Percentiles rank a stretch among this genome's conserved stretches.
phyloP scores from a whole-genome alignment of 2,113 vertebrate genomes.

The Paradisaea rubra region DNA sequence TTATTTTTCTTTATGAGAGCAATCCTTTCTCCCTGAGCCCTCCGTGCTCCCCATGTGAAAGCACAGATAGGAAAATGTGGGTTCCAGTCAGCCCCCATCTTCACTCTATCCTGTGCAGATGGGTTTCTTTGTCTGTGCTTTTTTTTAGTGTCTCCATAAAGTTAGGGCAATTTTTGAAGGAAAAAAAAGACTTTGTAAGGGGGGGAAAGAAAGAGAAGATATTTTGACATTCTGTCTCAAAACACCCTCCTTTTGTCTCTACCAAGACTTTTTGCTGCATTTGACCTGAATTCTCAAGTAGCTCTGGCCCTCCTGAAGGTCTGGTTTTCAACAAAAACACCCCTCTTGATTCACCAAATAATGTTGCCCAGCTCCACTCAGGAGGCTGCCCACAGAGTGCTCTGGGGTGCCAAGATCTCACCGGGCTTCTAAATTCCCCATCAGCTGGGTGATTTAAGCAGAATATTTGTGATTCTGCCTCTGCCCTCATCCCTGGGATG shows the following conservation, averaged over 20 bases:
- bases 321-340: not conserved
- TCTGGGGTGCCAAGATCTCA: not conserved
- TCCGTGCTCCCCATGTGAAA: not conserved
- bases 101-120: not conserved
- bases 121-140: not conserved
- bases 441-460: not conserved
- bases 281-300: conserved; percentile 32
- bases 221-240: not conserved
- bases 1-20: not conserved
- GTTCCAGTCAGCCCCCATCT: not conserved
- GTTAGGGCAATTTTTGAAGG: not conserved
- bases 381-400: not conserved
- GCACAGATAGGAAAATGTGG: not conserved
- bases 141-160: not conserved
- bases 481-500: not conserved
- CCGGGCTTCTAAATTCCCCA: not conserved
- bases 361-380: not conserved
- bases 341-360: not conserved
- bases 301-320: not conserved
- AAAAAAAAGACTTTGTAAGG: not conserved
- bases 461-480: not conserved
- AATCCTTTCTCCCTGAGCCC: not conserved
- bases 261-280: not conserved
- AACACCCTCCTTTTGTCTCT: not conserved
- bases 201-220: not conserved